These are phyloP conservation scores for Hypotaenidia okinawae DNA, from an alignment of 2,797 vertebrate species.

Conservation along the genomic window DNA sequence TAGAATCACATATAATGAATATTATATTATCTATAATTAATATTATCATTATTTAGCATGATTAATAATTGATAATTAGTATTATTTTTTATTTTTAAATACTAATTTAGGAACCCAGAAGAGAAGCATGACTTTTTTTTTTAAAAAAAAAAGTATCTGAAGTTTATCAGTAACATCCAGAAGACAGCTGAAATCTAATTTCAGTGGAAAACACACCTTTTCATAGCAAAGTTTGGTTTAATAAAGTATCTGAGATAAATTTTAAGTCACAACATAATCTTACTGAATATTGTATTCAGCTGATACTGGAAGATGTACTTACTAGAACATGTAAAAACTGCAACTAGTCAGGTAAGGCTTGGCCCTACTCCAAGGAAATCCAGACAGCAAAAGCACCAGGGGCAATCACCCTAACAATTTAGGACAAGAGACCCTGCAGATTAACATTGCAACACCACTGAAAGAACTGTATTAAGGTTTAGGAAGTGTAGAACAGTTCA, in stretches of 20 bases:
- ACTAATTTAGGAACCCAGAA: background rate
- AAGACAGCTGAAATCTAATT: background rate
- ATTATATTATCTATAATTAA: too few relatives aligned
- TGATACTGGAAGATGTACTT: background rate
- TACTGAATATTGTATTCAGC: background rate
- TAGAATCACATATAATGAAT: too few relatives aligned
- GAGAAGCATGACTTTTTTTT: background rate
- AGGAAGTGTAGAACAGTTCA: background rate
- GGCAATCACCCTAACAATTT: background rate
- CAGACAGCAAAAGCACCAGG: background rate
- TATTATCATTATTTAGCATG: too few relatives aligned
- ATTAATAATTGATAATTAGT: too few relatives aligned
- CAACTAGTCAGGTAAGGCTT: background rate
- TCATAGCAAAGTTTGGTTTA: background rate
- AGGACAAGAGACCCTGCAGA: background rate
- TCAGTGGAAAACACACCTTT: background rate
- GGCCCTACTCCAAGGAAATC: background rate
- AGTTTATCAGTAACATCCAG: background rate
- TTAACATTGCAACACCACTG: background rate
- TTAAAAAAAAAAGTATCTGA: background rate
- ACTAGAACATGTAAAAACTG: background rate
- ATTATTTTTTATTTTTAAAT: too few relatives aligned
- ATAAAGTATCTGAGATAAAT: background rate
- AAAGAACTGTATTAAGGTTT: background rate
- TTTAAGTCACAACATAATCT: background rate